A percentile compares a stretch with the other conserved stretches of the same genome.
Conservation (phyloP, 2,797 vertebrate genomes). For the Chelonia mydas region DNA sequence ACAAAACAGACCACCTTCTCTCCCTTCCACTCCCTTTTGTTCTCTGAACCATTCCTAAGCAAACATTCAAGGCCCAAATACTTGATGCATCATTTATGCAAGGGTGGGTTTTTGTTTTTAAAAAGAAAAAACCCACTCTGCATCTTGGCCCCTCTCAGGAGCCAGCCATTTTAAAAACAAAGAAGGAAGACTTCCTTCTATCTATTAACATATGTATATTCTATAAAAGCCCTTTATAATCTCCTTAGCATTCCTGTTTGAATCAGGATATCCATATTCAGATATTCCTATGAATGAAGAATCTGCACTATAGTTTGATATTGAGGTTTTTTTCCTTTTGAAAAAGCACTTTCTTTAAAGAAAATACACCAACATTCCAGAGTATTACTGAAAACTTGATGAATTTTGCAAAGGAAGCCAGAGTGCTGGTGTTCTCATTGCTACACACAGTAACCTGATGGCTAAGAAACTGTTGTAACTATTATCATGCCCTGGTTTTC, state of each 20-base stretch:
- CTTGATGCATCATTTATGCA: background rate
- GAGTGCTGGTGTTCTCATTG: background rate
- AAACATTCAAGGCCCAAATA: background rate
- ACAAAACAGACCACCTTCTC: background rate
- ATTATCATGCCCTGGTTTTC: background rate
- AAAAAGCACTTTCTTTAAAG: background rate
- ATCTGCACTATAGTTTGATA: background rate
- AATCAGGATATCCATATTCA: background rate
- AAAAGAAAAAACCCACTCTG: no score
- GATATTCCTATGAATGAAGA: background rate
- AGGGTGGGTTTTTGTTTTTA: background rate
- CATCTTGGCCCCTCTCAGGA: no score
- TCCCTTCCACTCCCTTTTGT: background rate
- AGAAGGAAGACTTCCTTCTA: background rate
- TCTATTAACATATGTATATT: background rate
- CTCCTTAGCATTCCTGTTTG: fast-evolving
- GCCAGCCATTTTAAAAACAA: fast-evolving
- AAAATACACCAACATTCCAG: background rate
- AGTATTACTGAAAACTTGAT: background rate
- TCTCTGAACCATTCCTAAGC: background rate
- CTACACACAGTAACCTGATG: fast-evolving
- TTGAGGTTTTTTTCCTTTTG: fast-evolving
- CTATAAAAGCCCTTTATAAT: background rate
- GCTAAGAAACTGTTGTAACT: background rate
- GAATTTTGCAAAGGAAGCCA: background rate